Conservation (phyloP, 92 coral and sea anemone genomes). For the Meandrina meandrites region DNA sequence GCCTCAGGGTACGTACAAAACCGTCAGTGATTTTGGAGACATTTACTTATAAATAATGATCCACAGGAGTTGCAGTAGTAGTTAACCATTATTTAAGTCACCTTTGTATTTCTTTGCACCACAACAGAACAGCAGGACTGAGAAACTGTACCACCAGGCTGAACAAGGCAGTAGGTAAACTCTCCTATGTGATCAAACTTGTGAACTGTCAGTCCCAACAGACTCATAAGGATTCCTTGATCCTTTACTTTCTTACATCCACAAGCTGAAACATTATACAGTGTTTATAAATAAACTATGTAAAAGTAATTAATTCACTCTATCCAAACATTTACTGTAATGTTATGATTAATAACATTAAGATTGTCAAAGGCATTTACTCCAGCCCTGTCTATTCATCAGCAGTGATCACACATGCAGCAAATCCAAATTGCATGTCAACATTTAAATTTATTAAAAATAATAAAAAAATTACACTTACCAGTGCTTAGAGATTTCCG, state of each 20-base stretch:
- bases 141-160: conserved; percentile 10
- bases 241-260: conserved; percentile 37
- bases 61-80: no score
- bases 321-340: no score
- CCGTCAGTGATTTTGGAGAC: no score
- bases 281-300: neutral
- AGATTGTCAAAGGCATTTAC: no score
- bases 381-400: no score
- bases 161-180: conserved; percentile 57
- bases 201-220: conserved; percentile 49
- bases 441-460: no score
- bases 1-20: no score
- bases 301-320: no score
- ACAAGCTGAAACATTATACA: conserved; percentile 42
- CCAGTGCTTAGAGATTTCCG: conserved; percentile 17
- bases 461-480: neutral
- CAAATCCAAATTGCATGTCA: neutral
- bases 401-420: neutral
- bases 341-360: no score
- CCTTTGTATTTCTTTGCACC: conserved; percentile 67
- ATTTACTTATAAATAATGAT: no score
- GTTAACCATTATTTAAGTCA: neutral
- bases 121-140: conserved; percentile 61
- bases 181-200: conserved; percentile 68
- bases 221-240: conserved; percentile 21